Conservation (phyloP, 1,140 invertebrate species). For the Stegodyphus dumicola region DNA sequence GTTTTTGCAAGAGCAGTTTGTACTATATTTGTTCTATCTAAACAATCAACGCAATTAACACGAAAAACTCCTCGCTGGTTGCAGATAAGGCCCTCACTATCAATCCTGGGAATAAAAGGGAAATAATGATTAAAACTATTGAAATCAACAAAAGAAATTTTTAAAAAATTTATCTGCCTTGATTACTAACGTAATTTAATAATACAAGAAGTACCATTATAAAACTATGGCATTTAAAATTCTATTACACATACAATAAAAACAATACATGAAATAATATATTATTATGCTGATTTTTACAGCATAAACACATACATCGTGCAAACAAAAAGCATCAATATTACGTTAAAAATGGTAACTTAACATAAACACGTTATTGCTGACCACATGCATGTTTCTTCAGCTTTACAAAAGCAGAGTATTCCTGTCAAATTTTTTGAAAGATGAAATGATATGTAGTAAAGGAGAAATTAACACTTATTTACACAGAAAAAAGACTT, state of each 20-base stretch:
- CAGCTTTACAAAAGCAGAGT: no score
- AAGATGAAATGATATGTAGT: no score
- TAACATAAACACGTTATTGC: no score
- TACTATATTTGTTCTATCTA: conserved; percentile 96
- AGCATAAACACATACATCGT: no score
- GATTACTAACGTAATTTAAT: neutral
- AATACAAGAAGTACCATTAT: neutral
- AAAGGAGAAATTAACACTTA: no score
- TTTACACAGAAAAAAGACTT: no score
- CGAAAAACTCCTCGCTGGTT: conserved; percentile 90
- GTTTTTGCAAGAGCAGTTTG: conserved; percentile 92
- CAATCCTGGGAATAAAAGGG: conserved; percentile 77
- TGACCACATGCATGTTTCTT: no score
- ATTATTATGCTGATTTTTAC: no score
- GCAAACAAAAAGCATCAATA: no score
- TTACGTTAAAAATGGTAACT: no score
- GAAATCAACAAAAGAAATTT: neutral
- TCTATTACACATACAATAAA: neutral
- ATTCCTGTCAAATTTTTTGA: no score
- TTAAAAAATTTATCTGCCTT: neutral
- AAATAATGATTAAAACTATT: neutral
- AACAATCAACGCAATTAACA: conserved; percentile 97
- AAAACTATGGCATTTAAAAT: neutral
- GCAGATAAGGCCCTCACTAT: conserved; percentile 90
- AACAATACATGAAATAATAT: no score